phyloP scores from a whole-genome alignment of 1,140 invertebrate species.

The Tribolium madens region DNA sequence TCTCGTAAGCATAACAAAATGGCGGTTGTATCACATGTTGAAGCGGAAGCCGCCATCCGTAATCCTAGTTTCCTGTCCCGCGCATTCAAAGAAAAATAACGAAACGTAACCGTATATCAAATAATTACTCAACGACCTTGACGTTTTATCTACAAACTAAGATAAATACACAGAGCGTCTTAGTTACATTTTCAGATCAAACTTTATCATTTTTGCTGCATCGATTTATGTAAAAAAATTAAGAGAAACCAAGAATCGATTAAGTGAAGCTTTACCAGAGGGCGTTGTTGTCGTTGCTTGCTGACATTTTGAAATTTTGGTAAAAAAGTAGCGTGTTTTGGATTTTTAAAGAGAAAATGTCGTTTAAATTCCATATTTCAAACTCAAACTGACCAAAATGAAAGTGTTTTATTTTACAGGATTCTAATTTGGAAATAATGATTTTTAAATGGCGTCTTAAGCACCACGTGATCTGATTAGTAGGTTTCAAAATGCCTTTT shows the following conservation, averaged over 20 bases:
- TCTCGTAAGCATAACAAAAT: slow-evolving; percentile 1
- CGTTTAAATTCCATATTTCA: too few relatives aligned
- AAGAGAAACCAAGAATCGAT: background rate
- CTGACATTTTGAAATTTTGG: background rate
- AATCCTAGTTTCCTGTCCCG: background rate
- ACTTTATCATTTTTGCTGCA: background rate
- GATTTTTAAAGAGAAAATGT: too few relatives aligned
- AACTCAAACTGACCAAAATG: too few relatives aligned
- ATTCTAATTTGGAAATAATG: background rate
- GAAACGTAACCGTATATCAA: background rate
- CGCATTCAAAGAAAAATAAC: background rate
- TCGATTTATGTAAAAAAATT: background rate
- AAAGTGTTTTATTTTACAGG: too few relatives aligned
- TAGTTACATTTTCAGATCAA: background rate
- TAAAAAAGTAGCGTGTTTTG: background rate
- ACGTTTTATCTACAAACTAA: background rate
- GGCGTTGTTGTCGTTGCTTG: background rate
- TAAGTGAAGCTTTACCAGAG: background rate
- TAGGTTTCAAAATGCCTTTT: background rate
- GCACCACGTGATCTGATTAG: background rate
- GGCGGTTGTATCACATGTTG: slow-evolving; percentile 1
- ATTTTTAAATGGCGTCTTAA: background rate
- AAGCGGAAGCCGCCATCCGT: background rate
- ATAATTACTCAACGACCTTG: background rate
- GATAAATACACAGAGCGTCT: background rate